Base-by-base conservation (phyloP, 2,113 vertebrate genomes). In the Zonotrichia leucophrys region DNA sequence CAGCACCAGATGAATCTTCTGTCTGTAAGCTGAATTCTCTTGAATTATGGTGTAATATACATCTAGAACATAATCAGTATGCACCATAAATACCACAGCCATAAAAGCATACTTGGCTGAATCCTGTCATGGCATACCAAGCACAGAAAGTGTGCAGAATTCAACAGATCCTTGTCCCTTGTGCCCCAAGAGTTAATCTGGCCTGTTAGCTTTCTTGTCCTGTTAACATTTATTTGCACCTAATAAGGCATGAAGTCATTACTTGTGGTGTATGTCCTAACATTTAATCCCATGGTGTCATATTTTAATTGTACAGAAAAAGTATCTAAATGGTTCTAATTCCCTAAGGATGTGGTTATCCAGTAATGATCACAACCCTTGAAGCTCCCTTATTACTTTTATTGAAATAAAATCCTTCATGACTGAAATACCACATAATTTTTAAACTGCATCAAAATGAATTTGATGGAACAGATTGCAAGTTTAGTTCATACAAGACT, bases 241-340 rank as follows among this genome's bases (percentile, higher is more conserved):
- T 93, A 96, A 95, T 93, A 96, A 94, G 88, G 88, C 94, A 89
- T 88, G 83, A 95, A 95, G 69, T 89, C 56, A 93, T 96, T 95
- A 93, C 68, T 91, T 8, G 12, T 89, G 70, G 44, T 77, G 56
- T 85, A 89, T 68, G 20, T 93, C 59, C 78, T 94, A 96, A 94
- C 78, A 89, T 95, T 95, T 92, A 94, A 81, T 95, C 83, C 77
- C 68, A 74, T 5, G 15, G 66, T 95, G 75, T 92, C 70, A 55
- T 85, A 68, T 87, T 94, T 96, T 96, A 97, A 94, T 93, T 96
- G 96, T 76, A 60, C 41, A 72, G 73, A 94, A 92, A 87, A 63
- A 77, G 35, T 78, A 93, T 85, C 74, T 88, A 86, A 95, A 89
- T 58, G 67, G 31, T 68, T 85, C 18, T 59, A 69, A 67, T 60